Evolutionary conservation across 2,113 vertebrate species (phyloP).

Genomic region (Laterallus jamaicensis): DNA sequence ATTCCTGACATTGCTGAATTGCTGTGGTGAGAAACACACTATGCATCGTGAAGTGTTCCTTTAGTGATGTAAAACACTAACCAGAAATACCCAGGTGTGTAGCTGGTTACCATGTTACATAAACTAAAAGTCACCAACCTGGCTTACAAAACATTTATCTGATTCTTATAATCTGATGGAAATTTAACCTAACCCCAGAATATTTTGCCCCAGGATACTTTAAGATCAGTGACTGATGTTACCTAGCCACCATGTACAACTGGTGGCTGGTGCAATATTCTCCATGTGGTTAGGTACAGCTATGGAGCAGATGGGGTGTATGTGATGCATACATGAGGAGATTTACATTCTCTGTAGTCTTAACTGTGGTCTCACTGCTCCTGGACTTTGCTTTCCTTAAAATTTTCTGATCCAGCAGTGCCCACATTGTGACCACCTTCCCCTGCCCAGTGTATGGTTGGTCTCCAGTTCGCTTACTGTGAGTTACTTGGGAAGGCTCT

Average conservation of each 20-base stretch:
- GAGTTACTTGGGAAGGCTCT: rapidly evolving
- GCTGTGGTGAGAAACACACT: not conserved
- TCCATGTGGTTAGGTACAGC: not conserved
- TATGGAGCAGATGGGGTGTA: not conserved
- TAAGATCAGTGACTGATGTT: not conserved
- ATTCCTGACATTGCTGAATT: not conserved
- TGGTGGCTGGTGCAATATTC: not conserved
- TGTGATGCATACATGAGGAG: not conserved
- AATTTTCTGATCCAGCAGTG: not conserved
- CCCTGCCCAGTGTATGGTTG: rapidly evolving
- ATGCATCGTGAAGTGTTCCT: not conserved
- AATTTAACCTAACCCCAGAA: not conserved
- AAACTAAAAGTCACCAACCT: not conserved
- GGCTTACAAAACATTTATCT: conserved; percentile 18
- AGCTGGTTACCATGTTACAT: not conserved
- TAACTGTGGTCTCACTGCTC: not conserved
- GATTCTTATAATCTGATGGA: conserved; percentile 20
- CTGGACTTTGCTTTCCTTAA: not conserved
- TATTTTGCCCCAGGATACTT: not conserved
- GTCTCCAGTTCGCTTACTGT: not conserved
- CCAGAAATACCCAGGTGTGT: not conserved
- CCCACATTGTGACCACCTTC: not conserved
- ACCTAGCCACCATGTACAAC: not conserved
- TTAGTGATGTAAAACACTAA: not conserved
- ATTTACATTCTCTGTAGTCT: not conserved